phyloP scores from a whole-genome alignment of 1,140 invertebrate genomes.

The Diprion similis region DNA sequence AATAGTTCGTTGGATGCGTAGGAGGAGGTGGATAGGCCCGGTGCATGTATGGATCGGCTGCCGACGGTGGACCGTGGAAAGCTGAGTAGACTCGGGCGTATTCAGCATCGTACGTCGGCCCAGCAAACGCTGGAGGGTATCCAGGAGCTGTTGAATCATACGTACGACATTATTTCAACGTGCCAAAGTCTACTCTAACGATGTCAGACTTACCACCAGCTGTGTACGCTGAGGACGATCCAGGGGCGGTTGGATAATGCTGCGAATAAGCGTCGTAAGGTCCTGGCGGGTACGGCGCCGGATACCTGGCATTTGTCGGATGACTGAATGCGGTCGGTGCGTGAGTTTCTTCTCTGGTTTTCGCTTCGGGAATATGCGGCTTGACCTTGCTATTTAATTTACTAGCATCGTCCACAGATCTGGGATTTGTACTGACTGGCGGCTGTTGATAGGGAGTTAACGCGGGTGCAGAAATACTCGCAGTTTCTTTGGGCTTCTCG shows the following conservation, averaged over 20 bases:
- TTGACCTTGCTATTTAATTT: constrained; percentile 36
- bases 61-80: constrained; percentile 54
- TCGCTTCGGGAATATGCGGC: constrained; percentile 17
- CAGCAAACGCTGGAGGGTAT: constrained; percentile 49
- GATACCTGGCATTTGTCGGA: constrained; percentile 60
- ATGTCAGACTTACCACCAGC: constrained; percentile 44
- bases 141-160: constrained; percentile 48
- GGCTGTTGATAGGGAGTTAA: constrained; percentile 13
- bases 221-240: constrained; percentile 54
- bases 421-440: constrained; percentile 16
- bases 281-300: constrained; percentile 61
- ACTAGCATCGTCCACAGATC: constrained; percentile 43
- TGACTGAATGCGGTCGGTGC: constrained; percentile 55
- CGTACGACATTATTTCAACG: not conserved
- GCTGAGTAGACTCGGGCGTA: constrained; percentile 61
- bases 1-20: constrained; percentile 54
- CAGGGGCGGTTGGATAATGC: constrained; percentile 55
- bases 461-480: constrained; percentile 23
- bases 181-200: not conserved
- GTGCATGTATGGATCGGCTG: constrained; percentile 56
- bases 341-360: constrained; percentile 45
- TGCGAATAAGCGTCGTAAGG: constrained; percentile 63
- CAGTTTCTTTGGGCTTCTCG: constrained; percentile 38
- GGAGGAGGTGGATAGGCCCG: constrained; percentile 50
- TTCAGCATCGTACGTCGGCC: constrained; percentile 55